Conservation (phyloP, 2,113 vertebrate species). For the Sinocyclocheilus grahami region DNA sequence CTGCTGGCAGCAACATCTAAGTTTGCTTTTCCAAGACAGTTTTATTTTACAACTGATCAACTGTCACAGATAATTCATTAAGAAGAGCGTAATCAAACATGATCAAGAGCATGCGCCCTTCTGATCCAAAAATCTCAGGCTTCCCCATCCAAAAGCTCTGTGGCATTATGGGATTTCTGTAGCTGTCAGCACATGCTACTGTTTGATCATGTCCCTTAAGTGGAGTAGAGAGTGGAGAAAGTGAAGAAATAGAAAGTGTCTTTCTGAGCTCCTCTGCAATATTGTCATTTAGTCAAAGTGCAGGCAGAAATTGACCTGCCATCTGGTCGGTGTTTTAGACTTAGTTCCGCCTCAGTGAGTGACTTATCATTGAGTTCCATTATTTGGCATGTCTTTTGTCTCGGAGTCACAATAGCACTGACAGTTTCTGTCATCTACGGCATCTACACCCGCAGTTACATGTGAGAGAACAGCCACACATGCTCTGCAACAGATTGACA, state of each 20-base stretch:
- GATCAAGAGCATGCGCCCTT: neutral
- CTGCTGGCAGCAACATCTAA: neutral
- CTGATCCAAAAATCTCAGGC: conserved; percentile 13
- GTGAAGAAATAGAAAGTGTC: conserved; percentile 22
- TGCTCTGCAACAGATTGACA: conserved; percentile 24
- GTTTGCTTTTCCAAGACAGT: neutral
- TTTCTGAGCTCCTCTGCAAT: conserved; percentile 19
- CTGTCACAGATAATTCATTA: neutral
- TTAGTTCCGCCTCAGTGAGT: conserved; percentile 61
- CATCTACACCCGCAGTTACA: conserved; percentile 43
- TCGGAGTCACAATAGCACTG: conserved; percentile 62
- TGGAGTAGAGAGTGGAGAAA: conserved; percentile 7
- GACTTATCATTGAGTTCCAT: conserved; percentile 63
- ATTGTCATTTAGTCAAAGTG: conserved; percentile 14
- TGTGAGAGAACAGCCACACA: conserved; percentile 22
- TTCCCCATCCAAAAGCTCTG: conserved; percentile 20
- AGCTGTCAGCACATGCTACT: conserved; percentile 71
- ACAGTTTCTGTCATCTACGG: conserved; percentile 67
- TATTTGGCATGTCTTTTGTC: conserved; percentile 66
- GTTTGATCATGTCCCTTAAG: conserved; percentile 68
- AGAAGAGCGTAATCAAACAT: neutral
- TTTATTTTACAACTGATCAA: too few relatives aligned
- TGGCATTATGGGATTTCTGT: conserved; percentile 58
- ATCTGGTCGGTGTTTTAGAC: conserved; percentile 65
- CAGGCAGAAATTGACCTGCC: conserved; percentile 48